Evolutionary conservation across 2,113 vertebrate genomes (phyloP), one percentile per base, ranked within the genome.

Genomic region (Leucosticte australis): DNA sequence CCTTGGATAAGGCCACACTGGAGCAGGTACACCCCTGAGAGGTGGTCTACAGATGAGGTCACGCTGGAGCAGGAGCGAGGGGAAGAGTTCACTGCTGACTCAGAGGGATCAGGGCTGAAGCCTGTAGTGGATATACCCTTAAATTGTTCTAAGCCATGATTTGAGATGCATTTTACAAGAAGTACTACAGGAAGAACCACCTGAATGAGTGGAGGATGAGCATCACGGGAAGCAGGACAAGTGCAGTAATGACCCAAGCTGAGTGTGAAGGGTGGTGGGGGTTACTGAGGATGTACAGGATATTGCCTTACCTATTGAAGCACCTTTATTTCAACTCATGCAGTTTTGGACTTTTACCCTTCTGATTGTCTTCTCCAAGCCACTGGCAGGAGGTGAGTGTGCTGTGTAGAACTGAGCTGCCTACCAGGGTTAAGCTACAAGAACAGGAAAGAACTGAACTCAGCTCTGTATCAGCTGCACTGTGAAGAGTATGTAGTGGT

Each of bases 321-420:
- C 28, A 6, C 21, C 31, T 81, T 30, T 56, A 47, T 62, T n/a
- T 82, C 55, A 90, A 10, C 10, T 74, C 9, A 18, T 7, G 33
- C 4, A 0, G 41, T 53, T 82, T 78, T 4, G 1, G 11, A 52
- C 11, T 80, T 83, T 67, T 18, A 47, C 19, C 4, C 23, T 57
- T 57, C 42, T 1, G 1, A n/a, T 53, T 71, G 6, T 53, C 21
- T 89, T 22, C 28, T 71, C 13, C 9, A 49, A 46, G 22, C 22
- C 28, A 24, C 44, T 33, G 6, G 4, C 0, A 0, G 39, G 21
- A 83, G 52, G n/a, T 57, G 27, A 49, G 14, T 23, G 15, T 13
- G 3, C 26, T 78, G 6, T 27, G 22, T 68, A 42, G 15, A 44
- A 5, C 23, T 47, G 50, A 86, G 24, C 47, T 86, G 21, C 16